Evolutionary conservation across 2,888 invertebrate species (phyloP).

Genomic region (Xestia sexstrigata): DNA sequence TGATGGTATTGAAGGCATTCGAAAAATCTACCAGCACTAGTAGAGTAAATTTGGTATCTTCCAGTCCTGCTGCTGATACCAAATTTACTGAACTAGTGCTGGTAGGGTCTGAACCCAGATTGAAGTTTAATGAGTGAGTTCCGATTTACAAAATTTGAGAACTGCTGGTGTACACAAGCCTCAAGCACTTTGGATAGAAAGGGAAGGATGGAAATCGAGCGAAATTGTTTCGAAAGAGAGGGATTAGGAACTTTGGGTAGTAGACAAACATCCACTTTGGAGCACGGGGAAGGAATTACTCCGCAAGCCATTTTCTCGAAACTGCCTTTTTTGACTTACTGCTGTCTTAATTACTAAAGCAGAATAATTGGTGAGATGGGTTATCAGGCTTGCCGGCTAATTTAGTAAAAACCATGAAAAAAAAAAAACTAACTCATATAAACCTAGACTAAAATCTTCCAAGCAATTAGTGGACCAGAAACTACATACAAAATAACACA

Average conservation of each 20-base stretch:
- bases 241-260: not conserved
- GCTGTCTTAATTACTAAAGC: not conserved
- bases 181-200: not conserved
- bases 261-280: not conserved
- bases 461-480: slow-evolving; percentile 16
- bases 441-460: not conserved
- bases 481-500: slow-evolving; percentile 39
- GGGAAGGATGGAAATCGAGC: not conserved
- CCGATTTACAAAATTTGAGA: not conserved
- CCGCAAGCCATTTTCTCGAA: not conserved
- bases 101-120: not conserved
- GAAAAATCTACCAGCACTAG: not conserved
- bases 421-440: too few relatives aligned
- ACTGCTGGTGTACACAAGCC: not conserved
- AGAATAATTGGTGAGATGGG: not conserved
- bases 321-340: not conserved
- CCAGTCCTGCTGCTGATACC: not conserved
- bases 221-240: not conserved
- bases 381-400: not conserved
- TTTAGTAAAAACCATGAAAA: not conserved
- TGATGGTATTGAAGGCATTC: not conserved
- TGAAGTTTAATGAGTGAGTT: not conserved
- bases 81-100: too few relatives aligned
- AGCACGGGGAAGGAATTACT: not conserved
- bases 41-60: not conserved